Percentiles rank a stretch among this genome's conserved stretches.
These are phyloP conservation scores for Petrocephalus sullivani DNA, from an alignment of 2,797 vertebrate species.

Conservation along the genomic window DNA sequence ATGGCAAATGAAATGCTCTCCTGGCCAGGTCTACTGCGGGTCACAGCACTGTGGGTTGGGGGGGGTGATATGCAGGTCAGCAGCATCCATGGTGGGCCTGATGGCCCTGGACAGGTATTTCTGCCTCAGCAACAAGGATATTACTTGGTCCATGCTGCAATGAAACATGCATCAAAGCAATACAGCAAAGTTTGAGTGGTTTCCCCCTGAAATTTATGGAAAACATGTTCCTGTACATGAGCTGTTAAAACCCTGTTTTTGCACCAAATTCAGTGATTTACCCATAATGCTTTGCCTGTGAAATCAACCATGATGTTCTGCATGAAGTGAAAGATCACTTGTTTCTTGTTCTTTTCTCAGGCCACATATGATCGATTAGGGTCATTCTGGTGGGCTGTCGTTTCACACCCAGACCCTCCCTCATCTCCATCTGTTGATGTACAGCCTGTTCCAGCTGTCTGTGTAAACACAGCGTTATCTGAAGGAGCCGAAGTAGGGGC, in stretches of 20 bases:
- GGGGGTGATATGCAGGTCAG: not conserved
- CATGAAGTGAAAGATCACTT: slow-evolving; percentile 62
- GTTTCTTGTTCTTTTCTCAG: slow-evolving; percentile 61
- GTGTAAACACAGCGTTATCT: slow-evolving; percentile 51
- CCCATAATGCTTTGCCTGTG: not conserved
- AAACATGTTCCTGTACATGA: not conserved
- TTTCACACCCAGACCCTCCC: slow-evolving; percentile 21
- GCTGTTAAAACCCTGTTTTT: not conserved
- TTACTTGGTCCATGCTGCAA: not conserved
- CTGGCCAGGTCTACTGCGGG: not conserved
- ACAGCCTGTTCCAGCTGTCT: slow-evolving; percentile 34
- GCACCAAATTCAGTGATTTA: not conserved
- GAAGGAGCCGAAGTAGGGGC: slow-evolving; percentile 31
- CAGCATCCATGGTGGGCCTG: not conserved
- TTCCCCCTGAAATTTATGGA: not conserved
- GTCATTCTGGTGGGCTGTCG: slow-evolving; percentile 38
- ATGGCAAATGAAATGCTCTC: not conserved
- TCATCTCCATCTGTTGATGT: slow-evolving; percentile 54
- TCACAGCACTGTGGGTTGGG: not conserved
- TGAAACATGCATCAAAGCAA: not conserved
- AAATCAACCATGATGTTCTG: not conserved
- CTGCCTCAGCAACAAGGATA: not conserved
- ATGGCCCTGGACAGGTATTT: not conserved
- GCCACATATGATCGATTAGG: slow-evolving; percentile 59
- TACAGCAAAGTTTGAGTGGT: not conserved